Evolutionary conservation across 2,113 vertebrate species (phyloP).

Genomic region (Zosterops japonicus): DNA sequence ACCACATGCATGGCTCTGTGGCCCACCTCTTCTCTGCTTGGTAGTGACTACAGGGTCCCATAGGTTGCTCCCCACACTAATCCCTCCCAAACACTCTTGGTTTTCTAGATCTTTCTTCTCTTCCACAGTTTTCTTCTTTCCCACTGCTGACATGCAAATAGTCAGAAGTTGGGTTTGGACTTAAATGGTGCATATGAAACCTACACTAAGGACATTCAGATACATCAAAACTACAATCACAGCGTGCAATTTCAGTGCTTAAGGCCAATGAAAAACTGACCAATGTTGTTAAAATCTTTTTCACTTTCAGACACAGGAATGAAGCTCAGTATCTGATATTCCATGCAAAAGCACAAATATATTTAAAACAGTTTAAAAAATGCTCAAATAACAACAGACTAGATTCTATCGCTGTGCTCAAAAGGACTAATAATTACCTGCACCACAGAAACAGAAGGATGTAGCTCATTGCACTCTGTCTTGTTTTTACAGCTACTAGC

Average conservation of each 20-base stretch:
- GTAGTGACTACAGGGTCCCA: neutral
- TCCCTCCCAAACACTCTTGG: neutral
- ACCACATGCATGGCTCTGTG: neutral
- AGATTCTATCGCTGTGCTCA: neutral
- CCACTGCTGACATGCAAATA: neutral
- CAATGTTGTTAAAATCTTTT: neutral
- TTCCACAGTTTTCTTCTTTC: neutral
- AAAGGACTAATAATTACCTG: conserved; percentile 81
- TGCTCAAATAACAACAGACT: neutral
- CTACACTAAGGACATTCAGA: neutral
- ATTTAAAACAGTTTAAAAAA: neutral
- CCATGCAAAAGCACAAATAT: neutral
- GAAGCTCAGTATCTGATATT: neutral
- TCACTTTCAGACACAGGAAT: neutral
- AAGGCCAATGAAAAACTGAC: neutral
- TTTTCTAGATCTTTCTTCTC: neutral
- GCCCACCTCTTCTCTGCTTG: neutral
- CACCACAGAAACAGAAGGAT: conserved; percentile 93
- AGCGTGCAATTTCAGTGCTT: neutral
- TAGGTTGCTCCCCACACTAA: neutral
- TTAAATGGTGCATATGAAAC: neutral
- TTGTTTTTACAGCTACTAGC: conserved; percentile 97
- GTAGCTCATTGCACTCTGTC: conserved; percentile 93
- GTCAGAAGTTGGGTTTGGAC: neutral
- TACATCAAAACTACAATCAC: neutral